These are phyloP conservation scores for Linurgus olivaceus DNA, from an alignment of 2,797 vertebrate genomes.

Conservation along the genomic window DNA sequence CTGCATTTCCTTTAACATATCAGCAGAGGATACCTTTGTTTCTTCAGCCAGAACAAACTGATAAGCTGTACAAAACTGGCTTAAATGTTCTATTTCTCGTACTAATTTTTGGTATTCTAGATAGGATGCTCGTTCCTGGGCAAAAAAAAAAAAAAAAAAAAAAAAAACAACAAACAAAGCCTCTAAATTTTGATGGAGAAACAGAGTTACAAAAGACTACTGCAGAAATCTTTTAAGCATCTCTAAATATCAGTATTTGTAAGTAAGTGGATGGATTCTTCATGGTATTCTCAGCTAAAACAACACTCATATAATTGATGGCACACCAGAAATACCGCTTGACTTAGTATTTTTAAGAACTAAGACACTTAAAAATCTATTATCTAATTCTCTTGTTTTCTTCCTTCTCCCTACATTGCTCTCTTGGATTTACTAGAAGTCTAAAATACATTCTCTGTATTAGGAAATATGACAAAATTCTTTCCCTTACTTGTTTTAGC, in stretches of 20 bases:
- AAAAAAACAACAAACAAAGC: neutral
- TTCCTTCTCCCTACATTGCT: neutral
- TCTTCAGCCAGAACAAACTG: constrained; percentile 89
- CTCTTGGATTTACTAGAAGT: neutral
- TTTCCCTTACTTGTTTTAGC: neutral
- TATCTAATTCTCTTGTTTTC: neutral
- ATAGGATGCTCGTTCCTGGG: constrained; percentile 87
- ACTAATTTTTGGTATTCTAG: constrained; percentile 92
- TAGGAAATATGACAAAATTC: neutral
- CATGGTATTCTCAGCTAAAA: neutral
- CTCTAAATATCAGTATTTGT: neutral
- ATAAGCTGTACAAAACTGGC: constrained; percentile 85
- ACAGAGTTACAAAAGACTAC: neutral
- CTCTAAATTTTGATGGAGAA: neutral
- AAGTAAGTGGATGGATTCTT: neutral
- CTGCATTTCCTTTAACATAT: constrained; percentile 84
- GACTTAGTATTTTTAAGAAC: neutral
- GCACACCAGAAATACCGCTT: neutral
- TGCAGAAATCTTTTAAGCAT: neutral
- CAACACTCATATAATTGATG: neutral
- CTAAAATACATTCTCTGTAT: neutral
- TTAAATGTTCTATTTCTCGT: constrained; percentile 87
- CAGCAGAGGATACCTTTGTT: constrained; percentile 80
- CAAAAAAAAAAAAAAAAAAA: neutral
- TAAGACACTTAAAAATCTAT: neutral